Evolutionary conservation across 2,113 vertebrate genomes (phyloP).

Genomic region (Crotalus horridus): DNA sequence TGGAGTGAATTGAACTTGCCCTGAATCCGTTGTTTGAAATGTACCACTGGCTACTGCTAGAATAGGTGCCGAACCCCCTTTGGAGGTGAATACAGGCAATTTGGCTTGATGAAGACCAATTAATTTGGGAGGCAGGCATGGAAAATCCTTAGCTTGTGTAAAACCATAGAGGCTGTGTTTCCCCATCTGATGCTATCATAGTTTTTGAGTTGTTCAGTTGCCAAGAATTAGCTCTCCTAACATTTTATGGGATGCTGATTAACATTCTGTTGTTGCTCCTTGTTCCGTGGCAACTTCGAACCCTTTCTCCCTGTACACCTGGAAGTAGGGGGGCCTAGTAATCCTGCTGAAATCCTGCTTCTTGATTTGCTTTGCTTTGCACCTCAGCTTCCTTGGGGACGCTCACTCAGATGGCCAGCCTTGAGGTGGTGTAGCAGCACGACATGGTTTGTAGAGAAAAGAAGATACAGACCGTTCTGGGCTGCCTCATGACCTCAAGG

Average conservation of each 20-base stretch:
- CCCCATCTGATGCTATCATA: constrained; percentile 17
- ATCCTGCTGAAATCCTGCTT: constrained; percentile 21
- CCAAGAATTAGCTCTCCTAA: neutral
- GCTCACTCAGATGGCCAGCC: constrained; percentile 57
- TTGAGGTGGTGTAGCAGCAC: constrained; percentile 76
- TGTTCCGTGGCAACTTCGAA: constrained; percentile 52
- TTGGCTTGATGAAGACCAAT: neutral
- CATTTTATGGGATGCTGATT: neutral
- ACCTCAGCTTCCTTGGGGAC: constrained; percentile 25
- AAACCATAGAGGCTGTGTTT: neutral
- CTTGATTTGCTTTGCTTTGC: neutral
- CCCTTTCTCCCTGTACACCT: constrained; percentile 19
- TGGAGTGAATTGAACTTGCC: neutral
- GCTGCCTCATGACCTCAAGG: constrained; percentile 74
- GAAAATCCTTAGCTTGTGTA: neutral
- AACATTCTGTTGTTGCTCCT: constrained; percentile 25
- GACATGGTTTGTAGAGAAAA: constrained; percentile 80
- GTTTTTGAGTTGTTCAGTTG: neutral
- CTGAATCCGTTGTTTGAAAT: neutral
- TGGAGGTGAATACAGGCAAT: neutral
- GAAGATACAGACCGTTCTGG: constrained; percentile 81
- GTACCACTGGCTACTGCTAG: no score
- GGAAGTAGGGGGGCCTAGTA: neutral
- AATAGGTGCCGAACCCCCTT: neutral
- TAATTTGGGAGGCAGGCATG: neutral